Base-by-base conservation (phyloP, 2,113 vertebrate species). In the Corynorhinus townsendii region DNA sequence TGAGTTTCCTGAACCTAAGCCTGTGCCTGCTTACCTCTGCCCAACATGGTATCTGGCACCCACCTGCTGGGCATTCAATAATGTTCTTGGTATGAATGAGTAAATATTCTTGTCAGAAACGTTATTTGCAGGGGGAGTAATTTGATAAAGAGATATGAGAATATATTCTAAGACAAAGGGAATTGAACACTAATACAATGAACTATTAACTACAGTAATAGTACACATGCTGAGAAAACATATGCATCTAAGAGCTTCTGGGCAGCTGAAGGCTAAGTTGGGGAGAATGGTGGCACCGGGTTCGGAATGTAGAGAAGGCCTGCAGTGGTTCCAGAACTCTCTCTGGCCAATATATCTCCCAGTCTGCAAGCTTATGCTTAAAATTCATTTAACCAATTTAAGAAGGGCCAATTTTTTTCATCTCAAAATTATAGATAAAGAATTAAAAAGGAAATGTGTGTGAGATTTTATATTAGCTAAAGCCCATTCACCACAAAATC, bases 201-300 rank as follows among this genome's bases (percentile, higher is more conserved):
- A 87, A 66, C 80, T 54, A 87, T 62, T 80, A 75, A 96, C 30
- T 76, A 93, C 79, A 94, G 81, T 49, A 77, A 62, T 11, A 94
- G 45, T 38, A 79, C 0, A 49, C 10, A 69, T 8, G n/a, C 69
- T 95, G 6, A 35, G n/a, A 82, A 87, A 75, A 87, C 68, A 91
- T n/a, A 62, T 3, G 33, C 54, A 54, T 64, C 28, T 43, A 69
- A 85, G 26, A 80, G n/a, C 64, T 73, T 89, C 24, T 49, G 87
- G 35, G 28, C 17, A 93, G 40, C 59, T 56, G 26, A 89, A 88
- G 43, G 73, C 66, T 72, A 54, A 47, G 4, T 24, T 5, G 12
- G 59, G 22, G 14, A 82, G 59, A 71, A 47, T 2, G 38, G 24
- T 30, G 11, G 7, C 59, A 85, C 2, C 14, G 40, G 24, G 47